These are phyloP conservation scores for Aplochiton taeniatus DNA, from an alignment of 2,797 vertebrate species.

Conservation along the genomic window DNA sequence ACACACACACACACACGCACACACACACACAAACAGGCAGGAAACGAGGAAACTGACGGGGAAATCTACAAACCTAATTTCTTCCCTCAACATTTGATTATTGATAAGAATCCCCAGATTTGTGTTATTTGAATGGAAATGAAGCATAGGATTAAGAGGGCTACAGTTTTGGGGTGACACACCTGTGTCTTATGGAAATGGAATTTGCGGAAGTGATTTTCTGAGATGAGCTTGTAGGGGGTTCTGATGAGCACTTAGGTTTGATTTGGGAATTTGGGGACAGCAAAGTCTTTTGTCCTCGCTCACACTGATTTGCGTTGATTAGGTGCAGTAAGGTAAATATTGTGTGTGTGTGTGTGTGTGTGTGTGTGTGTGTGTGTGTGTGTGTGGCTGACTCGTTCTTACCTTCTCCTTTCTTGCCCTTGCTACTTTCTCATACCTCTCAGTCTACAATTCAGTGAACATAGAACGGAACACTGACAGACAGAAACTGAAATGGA, in stretches of 20 bases:
- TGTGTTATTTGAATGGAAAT: conserved; percentile 78
- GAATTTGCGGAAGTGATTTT: conserved; percentile 68
- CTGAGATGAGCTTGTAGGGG: no score
- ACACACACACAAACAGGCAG: conserved; percentile 24
- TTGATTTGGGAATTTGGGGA: conserved; percentile 81
- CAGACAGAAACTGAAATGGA: no score
- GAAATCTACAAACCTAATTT: conserved; percentile 40
- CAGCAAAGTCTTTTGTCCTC: conserved; percentile 42
- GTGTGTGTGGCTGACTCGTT: neutral
- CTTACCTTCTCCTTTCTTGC: neutral
- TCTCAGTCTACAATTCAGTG: no score
- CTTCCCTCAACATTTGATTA: conserved; percentile 47
- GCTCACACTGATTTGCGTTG: conserved; percentile 54
- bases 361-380: conserved; percentile 11
- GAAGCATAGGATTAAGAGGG: conserved; percentile 69
- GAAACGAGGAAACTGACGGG: no score
- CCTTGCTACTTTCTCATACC: no score
- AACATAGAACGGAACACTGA: no score
- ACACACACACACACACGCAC: conserved; percentile 12
- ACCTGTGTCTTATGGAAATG: conserved; percentile 60
- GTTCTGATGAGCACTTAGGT: conserved; percentile 72
- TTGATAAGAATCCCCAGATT: conserved; percentile 64
- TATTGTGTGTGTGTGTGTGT: conserved; percentile 19
- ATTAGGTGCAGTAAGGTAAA: conserved; percentile 56
- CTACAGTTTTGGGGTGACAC: conserved; percentile 55